Conservation (phyloP, 1,140 invertebrate genomes). For the Coenobita brevimanus region DNA sequence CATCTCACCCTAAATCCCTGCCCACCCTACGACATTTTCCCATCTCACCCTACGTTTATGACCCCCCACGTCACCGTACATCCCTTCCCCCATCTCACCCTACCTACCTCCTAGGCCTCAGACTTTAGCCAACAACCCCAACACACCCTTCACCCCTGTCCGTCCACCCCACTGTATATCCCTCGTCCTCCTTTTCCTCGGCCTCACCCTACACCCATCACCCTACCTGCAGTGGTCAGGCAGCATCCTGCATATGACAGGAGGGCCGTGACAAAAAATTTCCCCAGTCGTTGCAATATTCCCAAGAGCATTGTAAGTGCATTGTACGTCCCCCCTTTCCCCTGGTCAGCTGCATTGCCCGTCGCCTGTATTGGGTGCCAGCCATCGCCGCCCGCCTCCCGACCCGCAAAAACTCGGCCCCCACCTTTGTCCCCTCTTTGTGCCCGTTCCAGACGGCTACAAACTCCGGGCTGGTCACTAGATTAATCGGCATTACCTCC, state of each 20-base stretch:
- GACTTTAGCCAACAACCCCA: too few species aligned
- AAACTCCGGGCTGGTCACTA: conserved; percentile 60
- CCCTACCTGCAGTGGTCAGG: conserved; percentile 63
- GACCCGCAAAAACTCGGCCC: conserved; percentile 44
- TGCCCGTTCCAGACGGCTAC: conserved; percentile 12
- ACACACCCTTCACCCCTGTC: neutral
- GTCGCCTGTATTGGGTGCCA: conserved; percentile 62
- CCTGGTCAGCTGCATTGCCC: neutral
- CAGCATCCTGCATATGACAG: conserved; percentile 60
- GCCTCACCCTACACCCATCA: neutral
- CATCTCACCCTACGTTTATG: too few species aligned
- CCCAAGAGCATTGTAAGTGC: conserved; percentile 61
- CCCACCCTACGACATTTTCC: too few species aligned
- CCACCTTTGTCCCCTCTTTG: conserved; percentile 31
- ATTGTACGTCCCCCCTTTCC: conserved; percentile 45
- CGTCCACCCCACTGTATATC: neutral
- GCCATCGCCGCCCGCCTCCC: conserved; percentile 48
- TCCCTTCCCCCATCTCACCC: too few species aligned
- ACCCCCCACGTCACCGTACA: too few species aligned
- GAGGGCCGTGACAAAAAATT: conserved; percentile 62
- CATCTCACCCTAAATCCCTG: too few species aligned
- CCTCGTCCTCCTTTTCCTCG: neutral
- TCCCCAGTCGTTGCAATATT: conserved; percentile 54
- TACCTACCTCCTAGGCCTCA: too few species aligned
- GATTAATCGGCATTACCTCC: conserved; percentile 59